These are phyloP conservation scores for Micrasema longulum DNA, from an alignment of 1,140 invertebrate genomes.

Conservation along the genomic window DNA sequence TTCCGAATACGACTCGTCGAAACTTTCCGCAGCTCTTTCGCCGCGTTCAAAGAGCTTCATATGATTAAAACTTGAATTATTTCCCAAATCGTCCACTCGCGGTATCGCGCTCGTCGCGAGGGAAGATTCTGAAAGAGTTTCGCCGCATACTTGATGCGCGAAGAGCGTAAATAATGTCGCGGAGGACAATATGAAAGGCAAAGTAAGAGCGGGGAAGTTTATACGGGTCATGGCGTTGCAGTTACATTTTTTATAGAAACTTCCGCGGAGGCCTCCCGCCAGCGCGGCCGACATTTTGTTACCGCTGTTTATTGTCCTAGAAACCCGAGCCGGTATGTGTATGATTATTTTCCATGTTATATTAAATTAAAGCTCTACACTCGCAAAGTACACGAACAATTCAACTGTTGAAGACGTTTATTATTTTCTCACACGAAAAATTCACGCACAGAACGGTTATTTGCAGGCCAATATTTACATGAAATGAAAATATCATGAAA, in stretches of 20 bases:
- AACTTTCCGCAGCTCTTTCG: neutral
- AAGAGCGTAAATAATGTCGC: constrained; percentile 45
- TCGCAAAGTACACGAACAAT: constrained; percentile 12
- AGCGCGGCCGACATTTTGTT: constrained; percentile 34
- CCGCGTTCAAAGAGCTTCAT: too few species aligned
- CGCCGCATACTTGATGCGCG: constrained; percentile 40
- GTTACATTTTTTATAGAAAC: constrained; percentile 44
- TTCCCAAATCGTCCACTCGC: neutral
- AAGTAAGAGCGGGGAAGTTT: constrained; percentile 33
- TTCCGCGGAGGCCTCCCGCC: constrained; percentile 11
- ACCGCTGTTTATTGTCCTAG: constrained; percentile 27
- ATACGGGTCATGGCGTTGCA: constrained; percentile 43
- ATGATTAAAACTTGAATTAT: too few species aligned
- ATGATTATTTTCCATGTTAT: constrained; percentile 38
- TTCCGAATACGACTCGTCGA: neutral
- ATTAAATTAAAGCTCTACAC: constrained; percentile 11
- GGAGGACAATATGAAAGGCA: constrained; percentile 7
- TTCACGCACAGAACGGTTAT: neutral
- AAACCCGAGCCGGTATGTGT: constrained; percentile 1
- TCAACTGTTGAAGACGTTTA: constrained; percentile 31
- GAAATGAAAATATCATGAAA: too few species aligned
- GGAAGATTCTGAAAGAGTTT: neutral
- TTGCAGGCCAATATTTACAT: too few species aligned
- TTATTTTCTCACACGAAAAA: constrained; percentile 3
- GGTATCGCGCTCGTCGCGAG: constrained; percentile 31